Evolutionary conservation across 2,797 vertebrate species (phyloP).

Genomic region (Sebastolobus altivelis): DNA sequence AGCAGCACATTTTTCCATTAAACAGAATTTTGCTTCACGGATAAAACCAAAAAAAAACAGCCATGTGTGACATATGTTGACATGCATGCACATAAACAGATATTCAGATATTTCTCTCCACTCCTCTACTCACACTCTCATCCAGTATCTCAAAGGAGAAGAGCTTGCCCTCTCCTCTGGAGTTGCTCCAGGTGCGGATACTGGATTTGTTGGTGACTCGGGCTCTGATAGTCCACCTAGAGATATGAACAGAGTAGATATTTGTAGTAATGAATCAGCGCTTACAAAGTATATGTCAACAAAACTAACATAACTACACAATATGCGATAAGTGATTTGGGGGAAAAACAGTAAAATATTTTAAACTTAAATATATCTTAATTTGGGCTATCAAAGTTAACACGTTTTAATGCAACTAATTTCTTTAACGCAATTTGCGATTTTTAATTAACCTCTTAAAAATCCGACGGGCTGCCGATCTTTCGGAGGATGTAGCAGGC

Average conservation of each 20-base stretch:
- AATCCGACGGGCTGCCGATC: too few species aligned
- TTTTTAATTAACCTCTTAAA: too few species aligned
- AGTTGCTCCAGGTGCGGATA: conserved; percentile 96
- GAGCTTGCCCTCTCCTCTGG: conserved; percentile 93
- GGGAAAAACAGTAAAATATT: not conserved
- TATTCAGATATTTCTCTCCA: conserved; percentile 5
- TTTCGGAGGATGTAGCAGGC: too few species aligned
- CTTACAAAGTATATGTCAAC: not conserved
- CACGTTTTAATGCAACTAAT: too few species aligned
- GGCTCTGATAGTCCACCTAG: conserved; percentile 95
- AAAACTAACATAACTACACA: not conserved
- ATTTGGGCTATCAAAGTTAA: too few species aligned
- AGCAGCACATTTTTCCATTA: conserved; percentile 46
- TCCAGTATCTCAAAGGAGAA: conserved; percentile 95
- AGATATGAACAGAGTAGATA: conserved; percentile 8
- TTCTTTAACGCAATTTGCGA: too few species aligned
- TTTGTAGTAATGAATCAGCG: not conserved
- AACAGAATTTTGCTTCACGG: conserved; percentile 18
- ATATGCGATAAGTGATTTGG: not conserved
- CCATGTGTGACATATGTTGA: conserved; percentile 33
- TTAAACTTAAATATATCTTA: not conserved
- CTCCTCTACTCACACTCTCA: conserved; percentile 90
- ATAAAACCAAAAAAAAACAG: conserved; percentile 17
- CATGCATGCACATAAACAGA: conserved; percentile 22
- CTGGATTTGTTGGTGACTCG: conserved; percentile 93